Percentiles rank a stretch among this genome's conserved stretches.
phyloP scores from a whole-genome alignment of 2,113 vertebrate species.

The Chaetodon auriga region DNA sequence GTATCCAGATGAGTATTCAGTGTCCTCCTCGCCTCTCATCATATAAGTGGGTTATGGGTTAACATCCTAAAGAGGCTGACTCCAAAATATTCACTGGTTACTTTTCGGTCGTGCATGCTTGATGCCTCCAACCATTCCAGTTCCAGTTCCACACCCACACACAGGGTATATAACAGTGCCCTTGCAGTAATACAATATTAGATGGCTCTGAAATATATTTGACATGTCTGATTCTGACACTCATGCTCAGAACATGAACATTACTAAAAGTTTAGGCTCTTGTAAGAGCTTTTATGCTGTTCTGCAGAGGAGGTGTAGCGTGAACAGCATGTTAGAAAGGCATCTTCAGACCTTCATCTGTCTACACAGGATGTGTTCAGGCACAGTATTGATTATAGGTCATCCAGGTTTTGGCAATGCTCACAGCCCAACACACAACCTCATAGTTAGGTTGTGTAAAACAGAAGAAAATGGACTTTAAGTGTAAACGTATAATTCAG shows the following conservation, averaged over 20 bases:
- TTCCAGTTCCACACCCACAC: neutral
- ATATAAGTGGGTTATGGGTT: conserved; percentile 24
- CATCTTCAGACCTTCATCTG: neutral
- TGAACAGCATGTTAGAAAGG: neutral
- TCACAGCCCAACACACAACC: neutral
- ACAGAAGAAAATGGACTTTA: neutral
- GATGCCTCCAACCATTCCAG: neutral
- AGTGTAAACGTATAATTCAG: neutral
- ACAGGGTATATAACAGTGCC: neutral
- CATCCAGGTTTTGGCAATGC: neutral
- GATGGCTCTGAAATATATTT: neutral
- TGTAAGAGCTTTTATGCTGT: neutral
- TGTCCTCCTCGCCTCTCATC: conserved; percentile 12
- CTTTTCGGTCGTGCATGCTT: neutral
- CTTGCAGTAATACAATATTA: neutral
- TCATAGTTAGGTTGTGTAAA: neutral
- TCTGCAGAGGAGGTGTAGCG: neutral
- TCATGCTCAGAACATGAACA: neutral
- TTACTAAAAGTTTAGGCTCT: neutral
- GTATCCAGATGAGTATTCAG: conserved; percentile 47
- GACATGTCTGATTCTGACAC: neutral
- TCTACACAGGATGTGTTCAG: neutral
- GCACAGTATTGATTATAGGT: neutral
- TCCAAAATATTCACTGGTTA: conserved; percentile 33
- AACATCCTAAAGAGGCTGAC: conserved; percentile 36